Evolutionary conservation across 2,888 invertebrate genomes (phyloP).

Genomic region (Mantis religiosa): DNA sequence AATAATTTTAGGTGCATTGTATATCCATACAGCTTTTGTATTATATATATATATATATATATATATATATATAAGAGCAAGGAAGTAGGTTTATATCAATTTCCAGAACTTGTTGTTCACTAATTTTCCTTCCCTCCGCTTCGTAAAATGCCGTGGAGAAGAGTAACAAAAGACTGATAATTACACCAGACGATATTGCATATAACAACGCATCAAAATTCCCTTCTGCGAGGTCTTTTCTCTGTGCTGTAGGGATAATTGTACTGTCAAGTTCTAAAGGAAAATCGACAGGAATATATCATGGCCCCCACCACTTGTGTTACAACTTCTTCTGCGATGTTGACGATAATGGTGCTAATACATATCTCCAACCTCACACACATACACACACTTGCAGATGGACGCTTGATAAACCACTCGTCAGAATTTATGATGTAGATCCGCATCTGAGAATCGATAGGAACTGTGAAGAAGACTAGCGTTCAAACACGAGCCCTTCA

Average conservation of each 20-base stretch:
- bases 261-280: constrained; percentile 7
- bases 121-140: not conserved
- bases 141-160: not conserved
- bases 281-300: not conserved
- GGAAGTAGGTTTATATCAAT: too few species aligned
- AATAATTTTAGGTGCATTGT: too few species aligned
- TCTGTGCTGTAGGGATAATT: not conserved
- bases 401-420: not conserved
- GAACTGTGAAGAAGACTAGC: not conserved
- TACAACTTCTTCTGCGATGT: not conserved
- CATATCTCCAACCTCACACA: not conserved
- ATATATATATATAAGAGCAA: too few species aligned
- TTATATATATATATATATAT: too few species aligned
- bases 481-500: not conserved
- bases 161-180: not conserved
- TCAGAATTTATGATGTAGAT: not conserved
- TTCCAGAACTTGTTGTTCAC: not conserved
- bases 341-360: not conserved
- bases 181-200: not conserved
- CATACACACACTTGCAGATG: not conserved
- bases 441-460: not conserved
- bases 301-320: not conserved
- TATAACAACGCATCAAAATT: not conserved
- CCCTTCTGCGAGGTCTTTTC: not conserved
- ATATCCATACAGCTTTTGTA: too few species aligned